phyloP scores from a whole-genome alignment of 2,888 invertebrate genomes.

The Dasypogon diadema region DNA sequence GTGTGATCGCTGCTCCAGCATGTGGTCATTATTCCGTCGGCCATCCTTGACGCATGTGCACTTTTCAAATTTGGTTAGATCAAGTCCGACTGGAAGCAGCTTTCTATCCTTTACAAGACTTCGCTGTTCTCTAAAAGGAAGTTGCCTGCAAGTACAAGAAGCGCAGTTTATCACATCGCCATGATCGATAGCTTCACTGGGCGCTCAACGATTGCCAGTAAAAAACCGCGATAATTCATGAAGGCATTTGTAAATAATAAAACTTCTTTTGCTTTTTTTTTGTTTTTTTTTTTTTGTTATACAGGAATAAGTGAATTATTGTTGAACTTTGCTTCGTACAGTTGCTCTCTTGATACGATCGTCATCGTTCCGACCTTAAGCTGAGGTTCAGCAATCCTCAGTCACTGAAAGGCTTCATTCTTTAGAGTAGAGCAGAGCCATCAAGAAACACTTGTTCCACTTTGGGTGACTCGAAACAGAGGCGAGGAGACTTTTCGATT shows the following conservation, averaged over 20 bases:
- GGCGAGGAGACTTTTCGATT: conserved; percentile 4
- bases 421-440: background rate
- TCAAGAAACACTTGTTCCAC: conserved; percentile 28
- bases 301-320: conserved; percentile 28
- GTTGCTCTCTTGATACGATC: background rate
- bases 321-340: conserved; percentile 3
- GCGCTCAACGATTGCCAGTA: background rate
- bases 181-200: background rate
- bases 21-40: conserved; percentile 38
- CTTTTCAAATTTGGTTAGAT: conserved; percentile 18
- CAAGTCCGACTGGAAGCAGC: conserved; percentile 8
- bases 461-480: background rate
- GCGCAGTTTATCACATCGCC: background rate
- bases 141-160: conserved; percentile 6
- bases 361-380: background rate
- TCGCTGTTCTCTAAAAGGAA: background rate
- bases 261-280: too few relatives aligned
- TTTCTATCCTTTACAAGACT: conserved; percentile 27
- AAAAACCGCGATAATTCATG: conserved; percentile 22
- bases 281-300: too few relatives aligned
- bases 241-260: conserved; percentile 11
- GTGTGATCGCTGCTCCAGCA: conserved; percentile 14
- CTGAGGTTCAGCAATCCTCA: background rate
- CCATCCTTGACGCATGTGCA: conserved; percentile 37
- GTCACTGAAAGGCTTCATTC: conserved; percentile 19